These are phyloP conservation scores for Metacarcinus magister DNA, from an alignment of 2,888 invertebrate species.

Conservation along the genomic window DNA sequence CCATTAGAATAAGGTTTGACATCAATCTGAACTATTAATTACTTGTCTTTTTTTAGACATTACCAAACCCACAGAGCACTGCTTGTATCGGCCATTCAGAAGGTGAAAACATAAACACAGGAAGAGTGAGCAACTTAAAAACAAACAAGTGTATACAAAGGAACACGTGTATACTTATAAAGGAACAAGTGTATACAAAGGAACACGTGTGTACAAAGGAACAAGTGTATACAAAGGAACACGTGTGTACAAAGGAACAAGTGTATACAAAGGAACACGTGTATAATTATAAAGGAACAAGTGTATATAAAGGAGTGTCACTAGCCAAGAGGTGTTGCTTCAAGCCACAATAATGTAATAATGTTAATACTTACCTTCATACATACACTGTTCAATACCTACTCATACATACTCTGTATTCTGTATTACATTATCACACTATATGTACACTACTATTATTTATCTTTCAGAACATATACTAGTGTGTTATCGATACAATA, in stretches of 20 bases:
- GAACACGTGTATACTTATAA: background rate
- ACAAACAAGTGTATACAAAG: background rate
- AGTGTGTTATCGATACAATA: background rate
- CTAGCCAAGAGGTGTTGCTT: background rate
- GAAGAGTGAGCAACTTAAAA: slow-evolving; percentile 18
- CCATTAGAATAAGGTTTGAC: slow-evolving; percentile 51
- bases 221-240: background rate
- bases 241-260: background rate
- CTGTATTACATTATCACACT: background rate
- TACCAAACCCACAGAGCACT: slow-evolving; percentile 49
- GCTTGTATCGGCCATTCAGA: slow-evolving; percentile 40
- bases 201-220: background rate
- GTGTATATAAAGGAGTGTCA: background rate
- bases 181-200: background rate
- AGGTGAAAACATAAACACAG: slow-evolving; percentile 16
- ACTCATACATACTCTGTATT: background rate
- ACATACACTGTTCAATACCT: background rate
- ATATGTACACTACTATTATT: background rate
- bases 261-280: background rate
- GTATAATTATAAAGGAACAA: background rate
- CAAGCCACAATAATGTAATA: background rate
- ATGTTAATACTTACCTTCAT: background rate
- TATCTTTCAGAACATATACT: background rate
- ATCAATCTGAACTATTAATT: background rate
- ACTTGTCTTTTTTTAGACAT: background rate